A percentile compares a stretch with the other conserved stretches of the same genome.
These are phyloP conservation scores for Pegoplata infirma DNA, from an alignment of 2,888 invertebrate genomes.

Conservation along the genomic window DNA sequence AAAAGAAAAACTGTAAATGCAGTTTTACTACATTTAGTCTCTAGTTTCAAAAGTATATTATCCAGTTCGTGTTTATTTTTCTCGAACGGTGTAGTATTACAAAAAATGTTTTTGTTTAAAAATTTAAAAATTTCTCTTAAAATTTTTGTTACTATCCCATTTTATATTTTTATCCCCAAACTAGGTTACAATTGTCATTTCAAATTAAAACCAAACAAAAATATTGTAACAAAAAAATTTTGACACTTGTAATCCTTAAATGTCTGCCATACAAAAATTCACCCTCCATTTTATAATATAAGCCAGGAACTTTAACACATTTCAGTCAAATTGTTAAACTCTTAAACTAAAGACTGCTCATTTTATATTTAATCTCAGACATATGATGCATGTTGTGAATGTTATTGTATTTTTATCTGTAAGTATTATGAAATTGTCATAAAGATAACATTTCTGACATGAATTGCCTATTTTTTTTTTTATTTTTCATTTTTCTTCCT, in stretches of 20 bases:
- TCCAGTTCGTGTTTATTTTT: too few species aligned
- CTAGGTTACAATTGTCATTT: not conserved
- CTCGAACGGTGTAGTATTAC: too few species aligned
- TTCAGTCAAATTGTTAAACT: not conserved
- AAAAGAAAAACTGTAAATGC: too few species aligned
- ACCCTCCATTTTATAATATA: not conserved
- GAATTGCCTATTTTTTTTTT: constrained; percentile 46
- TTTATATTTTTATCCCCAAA: too few species aligned
- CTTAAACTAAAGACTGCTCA: not conserved
- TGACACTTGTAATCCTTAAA: not conserved
- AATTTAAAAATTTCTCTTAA: too few species aligned
- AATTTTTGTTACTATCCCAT: too few species aligned
- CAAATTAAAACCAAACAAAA: too few species aligned
- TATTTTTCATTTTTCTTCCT: not conserved
- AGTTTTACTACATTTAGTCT: too few species aligned
- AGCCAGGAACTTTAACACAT: not conserved
- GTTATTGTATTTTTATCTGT: constrained; percentile 34
- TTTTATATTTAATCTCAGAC: not conserved
- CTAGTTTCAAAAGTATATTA: too few species aligned
- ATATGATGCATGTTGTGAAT: not conserved
- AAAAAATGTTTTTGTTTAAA: too few species aligned
- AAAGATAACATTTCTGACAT: constrained; percentile 50
- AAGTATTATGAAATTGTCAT: constrained; percentile 43
- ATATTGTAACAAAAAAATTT: not conserved
- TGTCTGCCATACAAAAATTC: too few species aligned